These are phyloP conservation scores for Dicyrtoma fusca DNA, from an alignment of 2,888 invertebrate species.

Conservation along the genomic window DNA sequence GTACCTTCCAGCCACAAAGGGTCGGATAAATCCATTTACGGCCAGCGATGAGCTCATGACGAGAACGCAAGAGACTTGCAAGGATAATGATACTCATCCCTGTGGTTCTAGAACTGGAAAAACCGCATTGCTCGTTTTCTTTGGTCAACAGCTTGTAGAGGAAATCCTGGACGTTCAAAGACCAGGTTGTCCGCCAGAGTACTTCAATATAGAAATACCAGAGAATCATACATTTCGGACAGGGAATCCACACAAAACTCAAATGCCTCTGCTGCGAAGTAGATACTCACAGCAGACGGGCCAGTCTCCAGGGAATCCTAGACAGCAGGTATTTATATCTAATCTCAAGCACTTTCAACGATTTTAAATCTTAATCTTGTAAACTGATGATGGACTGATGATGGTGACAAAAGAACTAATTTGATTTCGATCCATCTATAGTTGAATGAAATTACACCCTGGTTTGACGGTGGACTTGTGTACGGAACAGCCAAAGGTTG, in stretches of 20 bases:
- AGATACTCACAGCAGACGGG: conserved; percentile 65
- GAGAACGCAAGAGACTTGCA: conserved; percentile 58
- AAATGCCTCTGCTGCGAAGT: conserved; percentile 65
- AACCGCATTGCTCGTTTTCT: conserved; percentile 66
- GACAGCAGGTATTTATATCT: conserved; percentile 63
- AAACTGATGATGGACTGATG: no score
- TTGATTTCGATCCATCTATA: conserved; percentile 53
- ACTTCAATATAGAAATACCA: conserved; percentile 66
- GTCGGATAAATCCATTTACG: conserved; percentile 64
- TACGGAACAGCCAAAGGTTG: conserved; percentile 67
- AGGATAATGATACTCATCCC: conserved; percentile 20
- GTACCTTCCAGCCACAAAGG: conserved; percentile 63
- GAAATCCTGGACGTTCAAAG: conserved; percentile 68
- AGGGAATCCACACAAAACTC: conserved; percentile 44
- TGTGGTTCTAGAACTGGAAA: conserved; percentile 62
- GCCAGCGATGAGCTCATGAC: conserved; percentile 63
- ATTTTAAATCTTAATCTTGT: background rate
- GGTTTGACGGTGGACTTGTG: conserved; percentile 66
- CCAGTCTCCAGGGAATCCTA: conserved; percentile 65
- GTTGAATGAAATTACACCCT: conserved; percentile 68
- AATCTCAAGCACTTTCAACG: background rate
- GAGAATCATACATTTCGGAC: conserved; percentile 60
- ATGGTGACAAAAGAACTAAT: background rate
- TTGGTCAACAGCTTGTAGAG: conserved; percentile 68
- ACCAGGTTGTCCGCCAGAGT: conserved; percentile 67